Evolutionary conservation across 2,888 invertebrate species (phyloP), one percentile per base, ranked within the genome.

Genomic region (Drosophila nr. perissopoda): DNA sequence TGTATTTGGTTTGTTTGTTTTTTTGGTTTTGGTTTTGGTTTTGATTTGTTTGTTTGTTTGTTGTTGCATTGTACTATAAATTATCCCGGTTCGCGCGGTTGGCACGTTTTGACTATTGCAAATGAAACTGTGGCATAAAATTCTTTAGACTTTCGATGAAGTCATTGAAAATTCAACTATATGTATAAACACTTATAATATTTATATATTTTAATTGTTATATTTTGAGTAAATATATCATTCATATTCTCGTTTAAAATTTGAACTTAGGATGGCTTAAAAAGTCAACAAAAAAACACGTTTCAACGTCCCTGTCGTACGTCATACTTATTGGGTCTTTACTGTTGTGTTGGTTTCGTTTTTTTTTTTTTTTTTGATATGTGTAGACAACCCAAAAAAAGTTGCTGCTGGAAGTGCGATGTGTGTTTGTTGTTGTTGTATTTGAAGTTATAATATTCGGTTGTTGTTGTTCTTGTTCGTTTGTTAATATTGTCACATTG

Each of bases 31-130:
- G 31, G 72, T 68, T 84, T 83, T 73, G 57, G 59, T 86, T 78
- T 80, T 72, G 71, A 49, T 79, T 84, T 82, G 57, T 79, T 84
- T 82, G 70, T 82, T 78, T 83, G 67, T 78, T 82, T 69, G 77
- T 75, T 72, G 74, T 83, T 92, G 91, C 80, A 85, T 93, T 93
- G 93, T 93, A 93, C 93, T 93, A 92, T 93, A 93, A 93, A 93
- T 93, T 93, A 93, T 93, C 91, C 93, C 93, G 93, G 93, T 93
- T 90, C 83, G 84, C 82, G 87, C 80, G 58, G 57, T 56, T 73
- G 76, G 83, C 80, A 69, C 83, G 76, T 87, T 90, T 84, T 85
- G 76, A 90, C 93, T 93, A 93, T 93, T 93, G 93, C 93, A 93
- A 93, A 91, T 92, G 86, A 93, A 92, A 88, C 91, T 92, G 91